Evolutionary conservation across 1,140 invertebrate species (phyloP), one percentile per base, ranked within the genome.

Genomic region (Hypothenemus hampei): DNA sequence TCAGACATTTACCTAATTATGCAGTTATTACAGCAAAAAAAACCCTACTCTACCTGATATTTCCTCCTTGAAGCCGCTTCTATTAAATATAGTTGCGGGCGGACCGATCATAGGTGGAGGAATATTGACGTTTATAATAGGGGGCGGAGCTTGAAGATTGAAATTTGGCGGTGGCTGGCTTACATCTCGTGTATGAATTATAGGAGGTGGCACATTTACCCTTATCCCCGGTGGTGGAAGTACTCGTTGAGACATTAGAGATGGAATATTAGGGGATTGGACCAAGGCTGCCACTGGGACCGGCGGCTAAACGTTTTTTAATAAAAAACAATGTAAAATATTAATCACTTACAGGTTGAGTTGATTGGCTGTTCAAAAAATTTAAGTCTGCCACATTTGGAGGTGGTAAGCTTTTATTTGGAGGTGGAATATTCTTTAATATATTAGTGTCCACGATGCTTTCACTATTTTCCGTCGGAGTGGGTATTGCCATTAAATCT

Each of bases 191-290:
- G 15, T 65, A 60, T 11, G 68, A 70, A 65, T 21, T 59, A 45
- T 5, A 3, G 73, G 70, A 4, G 71, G 65, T 37, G 60, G 67
- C 39, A 76, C 36, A 72, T 77, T 60, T 15, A 70, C 71, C 31
- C 69, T 71, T 4, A 77, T 73, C 2, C 75, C 74, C 3, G 75
- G 65, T 19, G 75, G 75, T 0, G 75, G 71, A n/a, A 64, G 64
- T 55, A 71, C 58, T 2, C 68, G 67, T 49, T 71, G 69, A 2
- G 67, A 66, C 68, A 71, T 70, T 29, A 71, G 45, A 2, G 69
- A 65, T 2, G 69, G 69, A 40, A 71, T 71, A 11, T 53, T 48
- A 24, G n/a, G n/a, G n/a, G n/a, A n/a, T n/a, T n/a, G n/a, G n/a
- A n/a, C n/a, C n/a, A n/a, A n/a, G n/a, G n/a, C n/a, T n/a, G n/a